Base-by-base conservation (phyloP, 1,140 invertebrate species). In the Drosophila aff. region DNA sequence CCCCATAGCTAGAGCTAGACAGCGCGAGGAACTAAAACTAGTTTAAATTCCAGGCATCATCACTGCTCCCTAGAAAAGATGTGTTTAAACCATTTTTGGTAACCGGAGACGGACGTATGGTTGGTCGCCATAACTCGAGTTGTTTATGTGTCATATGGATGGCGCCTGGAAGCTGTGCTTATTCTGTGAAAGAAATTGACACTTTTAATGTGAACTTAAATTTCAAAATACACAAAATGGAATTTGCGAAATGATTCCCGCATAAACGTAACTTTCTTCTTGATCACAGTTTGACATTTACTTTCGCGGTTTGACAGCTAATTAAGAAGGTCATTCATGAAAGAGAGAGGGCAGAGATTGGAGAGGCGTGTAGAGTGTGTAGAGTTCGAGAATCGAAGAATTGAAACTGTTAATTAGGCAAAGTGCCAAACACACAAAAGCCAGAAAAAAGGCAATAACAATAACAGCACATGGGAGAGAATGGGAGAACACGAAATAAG, bases 301-400 rank as follows among this genome's bases (percentile, higher is more conserved):
- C 57, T 21, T n/a, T 36, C 7, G 28, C 4, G 21, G 38, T 46
- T 44, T 66, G 64, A 36, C 11, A 21, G 31, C 57, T 63, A 62
- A 66, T 66, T 66, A 38, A 46, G 15, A 46, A 62, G 63, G 62
- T 63, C 58, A 66, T 63, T 63, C 41, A 63, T 63, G 41, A 66
- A 46, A 31, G n/a, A 26, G 53, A 57, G 33, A 38, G 33, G 8
- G 28, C 21, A 21, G 63, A 16, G 63, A 43, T 3, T 38, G 11
- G 38, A 40, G 38, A 40, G 38, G 33, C 0, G 13, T 40, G 43
- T 18, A n/a, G 26, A 18, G 53, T 44, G 40, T 61, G 63, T n/a
- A 16, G 26, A 36, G 40, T 44, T 31, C 36, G 55, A 61, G 63
- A 46, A 36, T 36, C 28, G 28, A 64, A 59, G 50, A 41, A 61